Evolutionary conservation across 2,113 vertebrate genomes (phyloP).

Genomic region (Elephas maximus): DNA sequence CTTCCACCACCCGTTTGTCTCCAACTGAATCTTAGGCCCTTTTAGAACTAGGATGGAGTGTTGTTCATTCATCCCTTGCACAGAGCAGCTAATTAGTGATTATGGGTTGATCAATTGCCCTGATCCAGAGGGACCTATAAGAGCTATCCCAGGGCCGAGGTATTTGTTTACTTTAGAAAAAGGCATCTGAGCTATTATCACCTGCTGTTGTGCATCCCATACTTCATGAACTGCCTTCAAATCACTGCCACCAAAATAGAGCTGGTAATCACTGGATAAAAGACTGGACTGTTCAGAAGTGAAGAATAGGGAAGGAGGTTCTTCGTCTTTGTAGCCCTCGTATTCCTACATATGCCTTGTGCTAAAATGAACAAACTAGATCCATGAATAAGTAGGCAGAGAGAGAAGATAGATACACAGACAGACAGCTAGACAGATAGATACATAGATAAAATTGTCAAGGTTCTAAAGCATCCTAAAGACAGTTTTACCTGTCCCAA

Average conservation of each 20-base stretch:
- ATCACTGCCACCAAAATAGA: background rate
- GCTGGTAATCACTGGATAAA: constrained; percentile 29
- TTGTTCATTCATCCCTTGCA: constrained; percentile 19
- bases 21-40: background rate
- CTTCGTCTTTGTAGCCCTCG: background rate
- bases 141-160: background rate
- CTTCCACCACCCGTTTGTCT: background rate
- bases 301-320: background rate
- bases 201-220: background rate
- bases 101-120: constrained; percentile 37
- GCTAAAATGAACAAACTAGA: constrained; percentile 21
- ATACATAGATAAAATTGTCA: background rate
- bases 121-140: background rate
- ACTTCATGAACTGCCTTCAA: background rate
- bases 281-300: background rate
- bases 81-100: constrained; percentile 45
- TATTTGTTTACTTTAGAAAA: constrained; percentile 43
- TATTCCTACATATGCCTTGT: background rate
- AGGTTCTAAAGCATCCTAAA: constrained; percentile 44
- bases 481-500: constrained; percentile 33
- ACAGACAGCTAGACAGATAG: background rate
- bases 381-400: background rate
- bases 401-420: background rate
- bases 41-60: background rate
- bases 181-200: background rate